Base-by-base conservation (phyloP, 2,113 vertebrate species). In the Oryzias celebensis region DNA sequence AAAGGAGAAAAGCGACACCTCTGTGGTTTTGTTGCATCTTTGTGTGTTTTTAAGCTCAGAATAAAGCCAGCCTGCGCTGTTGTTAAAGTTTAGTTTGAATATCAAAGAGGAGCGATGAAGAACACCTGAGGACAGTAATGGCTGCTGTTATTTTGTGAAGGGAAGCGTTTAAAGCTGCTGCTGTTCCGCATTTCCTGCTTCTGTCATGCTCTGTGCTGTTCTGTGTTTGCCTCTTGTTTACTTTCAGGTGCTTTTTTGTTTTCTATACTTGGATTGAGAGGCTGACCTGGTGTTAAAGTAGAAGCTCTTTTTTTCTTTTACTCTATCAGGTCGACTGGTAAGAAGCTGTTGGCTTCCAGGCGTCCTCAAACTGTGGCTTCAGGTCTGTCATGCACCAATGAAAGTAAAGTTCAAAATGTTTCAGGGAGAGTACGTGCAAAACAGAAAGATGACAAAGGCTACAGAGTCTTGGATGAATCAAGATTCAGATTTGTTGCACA, bases 61-160 rank as follows among this genome's bases (percentile, higher is more conserved):
- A 80, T 77, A 83, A 78, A 81, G 82, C 52, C 2, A 36, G 55
- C 56, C 54, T 26, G 50, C 55, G 71, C 68, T 75, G 45, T 59
- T 64, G 47, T 68, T 87, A 77, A 70, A 64, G 41, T 65, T 75
- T 77, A 53, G 71, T 87, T 89, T 81, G 78, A 89, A 87, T 85
- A 89, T 89, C 63, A 85, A 85, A 89, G 77, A 31, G 4, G 24
- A 50, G 3, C 1, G 67, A 65, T 58, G 53, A 64, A 71, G 76
- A 73, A 83, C 85, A 82, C 87, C 82, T 80, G 71, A 83, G 87
- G 81, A 74, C 75, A 74, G 76, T 65, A 18, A 71, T 18, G 26
- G 62, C 10, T 22, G 61, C 62, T 15, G 58, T 59, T 65, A 24
- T 36, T 44, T 49, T 63, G 28, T 8, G 15, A 46, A 55, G 66